Percentiles rank a stretch among this genome's conserved stretches.
These are phyloP conservation scores for Nyctalus aviator DNA, from an alignment of 2,797 vertebrate species.

Conservation along the genomic window DNA sequence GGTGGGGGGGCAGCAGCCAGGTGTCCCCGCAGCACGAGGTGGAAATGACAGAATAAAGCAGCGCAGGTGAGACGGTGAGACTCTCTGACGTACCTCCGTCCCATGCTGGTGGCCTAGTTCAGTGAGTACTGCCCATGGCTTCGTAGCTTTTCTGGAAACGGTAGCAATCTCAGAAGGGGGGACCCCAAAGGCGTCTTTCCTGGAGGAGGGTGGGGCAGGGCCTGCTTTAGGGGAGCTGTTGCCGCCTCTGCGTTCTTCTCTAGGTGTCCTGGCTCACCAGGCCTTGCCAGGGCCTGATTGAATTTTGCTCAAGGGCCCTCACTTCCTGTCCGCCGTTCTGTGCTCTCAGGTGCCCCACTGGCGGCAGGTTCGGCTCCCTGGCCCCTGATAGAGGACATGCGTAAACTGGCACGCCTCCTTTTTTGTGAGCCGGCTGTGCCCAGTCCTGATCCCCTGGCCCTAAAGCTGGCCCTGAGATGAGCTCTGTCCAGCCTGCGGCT, in stretches of 20 bases:
- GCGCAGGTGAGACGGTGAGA: neutral
- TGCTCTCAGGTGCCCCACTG: neutral
- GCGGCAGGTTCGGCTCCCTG: accelerated
- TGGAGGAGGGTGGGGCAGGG: neutral
- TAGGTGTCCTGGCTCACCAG: neutral
- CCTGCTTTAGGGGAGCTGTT: neutral
- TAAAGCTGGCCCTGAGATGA: neutral
- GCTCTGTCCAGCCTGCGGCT: neutral
- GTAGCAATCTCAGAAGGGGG: neutral
- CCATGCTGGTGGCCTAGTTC: neutral
- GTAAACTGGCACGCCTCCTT: neutral
- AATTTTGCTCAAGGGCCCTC: neutral
- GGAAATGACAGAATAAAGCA: neutral
- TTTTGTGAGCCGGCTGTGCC: neutral
- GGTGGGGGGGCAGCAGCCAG: neutral
- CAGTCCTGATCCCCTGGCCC: neutral
- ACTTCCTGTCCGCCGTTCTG: neutral
- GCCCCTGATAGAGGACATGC: neutral
- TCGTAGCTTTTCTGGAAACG: neutral
- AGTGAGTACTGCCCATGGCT: neutral
- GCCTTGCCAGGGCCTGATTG: neutral
- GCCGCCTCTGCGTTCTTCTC: neutral
- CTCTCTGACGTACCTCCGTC: neutral
- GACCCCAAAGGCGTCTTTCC: neutral
- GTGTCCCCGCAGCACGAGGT: neutral